phyloP scores from a whole-genome alignment of 1,140 invertebrate species.

The Brachionus manjavacas region DNA sequence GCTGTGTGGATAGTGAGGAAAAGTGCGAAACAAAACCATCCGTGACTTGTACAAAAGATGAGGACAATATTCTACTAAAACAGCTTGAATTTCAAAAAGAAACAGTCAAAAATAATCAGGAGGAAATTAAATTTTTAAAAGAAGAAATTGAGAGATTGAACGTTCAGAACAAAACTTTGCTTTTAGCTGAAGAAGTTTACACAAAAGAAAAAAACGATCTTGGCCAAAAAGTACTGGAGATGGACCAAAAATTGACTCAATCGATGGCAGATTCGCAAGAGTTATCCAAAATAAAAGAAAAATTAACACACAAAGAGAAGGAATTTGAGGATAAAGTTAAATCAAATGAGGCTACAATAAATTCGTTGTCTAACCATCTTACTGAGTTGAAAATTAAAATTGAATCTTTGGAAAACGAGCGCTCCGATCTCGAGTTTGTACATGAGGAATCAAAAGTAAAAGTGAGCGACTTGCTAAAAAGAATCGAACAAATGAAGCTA shows the following conservation, averaged over 20 bases:
- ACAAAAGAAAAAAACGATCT: not conserved
- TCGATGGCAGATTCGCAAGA: constrained; percentile 58
- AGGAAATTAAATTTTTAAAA: constrained; percentile 38
- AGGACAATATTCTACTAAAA: not conserved
- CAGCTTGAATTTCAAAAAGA: constrained; percentile 31
- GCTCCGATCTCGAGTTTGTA: constrained; percentile 46
- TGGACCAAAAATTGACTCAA: constrained; percentile 59
- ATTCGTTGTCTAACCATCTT: constrained; percentile 43
- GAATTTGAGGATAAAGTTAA: constrained; percentile 47
- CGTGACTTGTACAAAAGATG: not conserved
- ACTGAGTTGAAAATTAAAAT: constrained; percentile 45
- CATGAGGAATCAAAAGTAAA: constrained; percentile 47
- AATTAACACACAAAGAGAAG: constrained; percentile 52
- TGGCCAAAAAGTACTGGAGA: constrained; percentile 48
- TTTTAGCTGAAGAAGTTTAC: constrained; percentile 8
- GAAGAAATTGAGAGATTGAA: constrained; percentile 20
- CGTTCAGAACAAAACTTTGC: not conserved
- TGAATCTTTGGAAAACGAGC: constrained; percentile 44
- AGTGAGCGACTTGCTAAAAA: constrained; percentile 53
- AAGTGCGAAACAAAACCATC: not conserved
- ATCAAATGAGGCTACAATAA: constrained; percentile 43
- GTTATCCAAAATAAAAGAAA: not conserved
- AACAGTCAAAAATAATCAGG: not conserved
- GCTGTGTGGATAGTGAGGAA: constrained; percentile 40
- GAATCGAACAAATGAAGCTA: constrained; percentile 48